Evolutionary conservation across 2,888 invertebrate genomes (phyloP), one percentile per base, ranked within the genome.

Genomic region (Aphrophora alni): DNA sequence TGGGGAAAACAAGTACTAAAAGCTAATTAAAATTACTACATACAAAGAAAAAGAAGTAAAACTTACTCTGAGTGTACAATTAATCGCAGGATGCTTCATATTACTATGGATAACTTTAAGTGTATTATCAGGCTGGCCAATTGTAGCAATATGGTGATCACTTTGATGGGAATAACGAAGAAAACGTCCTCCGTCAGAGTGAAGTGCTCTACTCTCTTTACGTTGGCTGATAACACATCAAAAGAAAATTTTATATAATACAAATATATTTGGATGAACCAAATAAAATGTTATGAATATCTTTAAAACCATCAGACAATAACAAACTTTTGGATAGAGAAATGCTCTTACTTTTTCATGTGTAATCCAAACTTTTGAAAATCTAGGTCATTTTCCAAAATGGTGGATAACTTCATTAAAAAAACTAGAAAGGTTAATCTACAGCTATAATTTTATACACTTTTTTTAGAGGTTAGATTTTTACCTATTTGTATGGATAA

Each of bases 101-200:
- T 90, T 91, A 74, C 90, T 88, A 85, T 90, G 91, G 70, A 91
- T 90, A 0, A 95, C 91, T 88, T 93, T 94, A 5, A 95, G 87
- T 26, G 91, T 90, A 81, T 92, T 90, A 83, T 93, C 92, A 0
- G 94, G 92, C 74, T 91, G 89, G 12, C 94, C 94, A 73, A 93
- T 89, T 33, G 92, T 92, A 0, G 94, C 94, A 24, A 93, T 87
- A 0, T 94, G 88, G 83, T 91, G 88, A 83, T 93, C 93, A 76
- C 91, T 91, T 83, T 90, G 89, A 5, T 91, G 91, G 12, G 92
- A 91, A 88, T 93, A 93, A 81, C 91, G 90, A 2, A 94, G 88
- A 51, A 88, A 85, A 17, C 91, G 89, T 0, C 93, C 93, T 70
- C 93, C 92, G 86, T 93, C 92, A 28, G 92, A 90, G 85, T 93